phyloP scores from a whole-genome alignment of 2,113 vertebrate genomes.

The Alethe castanea region DNA sequence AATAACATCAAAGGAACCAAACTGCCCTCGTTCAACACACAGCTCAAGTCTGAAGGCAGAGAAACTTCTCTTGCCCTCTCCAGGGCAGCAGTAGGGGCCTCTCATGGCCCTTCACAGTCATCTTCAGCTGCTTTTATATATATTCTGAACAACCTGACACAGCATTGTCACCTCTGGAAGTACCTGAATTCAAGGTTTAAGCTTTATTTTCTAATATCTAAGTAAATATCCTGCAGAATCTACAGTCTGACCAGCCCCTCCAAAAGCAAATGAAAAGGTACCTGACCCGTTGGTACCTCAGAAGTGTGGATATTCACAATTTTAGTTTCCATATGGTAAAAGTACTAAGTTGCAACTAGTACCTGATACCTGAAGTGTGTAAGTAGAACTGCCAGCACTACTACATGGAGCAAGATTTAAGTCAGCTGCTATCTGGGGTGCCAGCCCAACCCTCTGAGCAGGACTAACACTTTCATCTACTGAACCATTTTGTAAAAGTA shows the following conservation, averaged over 20 bases:
- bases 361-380: not conserved
- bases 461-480: not conserved
- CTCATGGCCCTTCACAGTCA: not conserved
- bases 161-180: not conserved
- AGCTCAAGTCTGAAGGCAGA: not conserved
- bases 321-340: not conserved
- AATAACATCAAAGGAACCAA: not conserved
- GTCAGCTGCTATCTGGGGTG: not conserved
- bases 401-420: not conserved
- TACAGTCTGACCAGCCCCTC: not conserved
- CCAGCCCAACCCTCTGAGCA: not conserved
- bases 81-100: not conserved
- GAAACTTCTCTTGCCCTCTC: not conserved
- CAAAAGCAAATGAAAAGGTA: not conserved
- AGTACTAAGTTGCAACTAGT: not conserved
- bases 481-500: not conserved
- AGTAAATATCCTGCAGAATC: not conserved
- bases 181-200: slow-evolving; percentile 30
- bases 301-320: not conserved
- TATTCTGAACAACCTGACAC: not conserved
- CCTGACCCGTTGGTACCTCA: not conserved
- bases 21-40: not conserved
- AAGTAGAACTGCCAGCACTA: not conserved
- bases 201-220: not conserved
- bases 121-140: not conserved